Percentiles rank a stretch among this genome's conserved stretches.
These are phyloP conservation scores for Oreochromis mossambicus DNA, from an alignment of 2,797 vertebrate species.

Conservation along the genomic window DNA sequence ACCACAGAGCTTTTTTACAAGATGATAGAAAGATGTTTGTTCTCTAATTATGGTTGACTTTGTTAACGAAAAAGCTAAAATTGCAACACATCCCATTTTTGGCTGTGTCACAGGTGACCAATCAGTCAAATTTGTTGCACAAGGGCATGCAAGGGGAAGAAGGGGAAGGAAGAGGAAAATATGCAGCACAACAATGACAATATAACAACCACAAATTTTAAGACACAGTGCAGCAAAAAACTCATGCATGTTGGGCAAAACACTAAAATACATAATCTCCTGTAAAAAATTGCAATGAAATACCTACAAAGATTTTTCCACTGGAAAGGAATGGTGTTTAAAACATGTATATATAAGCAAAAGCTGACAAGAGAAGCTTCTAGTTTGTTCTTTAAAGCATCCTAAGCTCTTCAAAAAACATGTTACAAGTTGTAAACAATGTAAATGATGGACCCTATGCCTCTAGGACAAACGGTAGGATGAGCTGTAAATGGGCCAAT, in stretches of 20 bases:
- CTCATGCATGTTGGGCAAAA: not conserved
- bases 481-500: not conserved
- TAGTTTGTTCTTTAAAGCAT: not conserved
- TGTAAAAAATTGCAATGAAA: not conserved
- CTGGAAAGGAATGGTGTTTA: not conserved
- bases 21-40: not conserved
- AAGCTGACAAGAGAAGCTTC: not conserved
- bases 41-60: not conserved
- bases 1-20: not conserved
- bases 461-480: not conserved
- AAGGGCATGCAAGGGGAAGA: not conserved
- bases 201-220: not conserved
- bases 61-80: not conserved
- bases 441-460: not conserved
- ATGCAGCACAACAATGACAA: not conserved
- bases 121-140: not conserved
- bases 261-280: not conserved
- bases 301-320: not conserved
- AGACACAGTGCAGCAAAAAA: not conserved
- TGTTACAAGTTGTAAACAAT: not conserved
- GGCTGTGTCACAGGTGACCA: not conserved
- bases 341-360: not conserved
- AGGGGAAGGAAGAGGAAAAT: not conserved
- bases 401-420: not conserved
- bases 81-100: not conserved